These are phyloP conservation scores for Mesorhabditis spiculigera DNA, from an alignment of 2,888 invertebrate species.

Conservation along the genomic window DNA sequence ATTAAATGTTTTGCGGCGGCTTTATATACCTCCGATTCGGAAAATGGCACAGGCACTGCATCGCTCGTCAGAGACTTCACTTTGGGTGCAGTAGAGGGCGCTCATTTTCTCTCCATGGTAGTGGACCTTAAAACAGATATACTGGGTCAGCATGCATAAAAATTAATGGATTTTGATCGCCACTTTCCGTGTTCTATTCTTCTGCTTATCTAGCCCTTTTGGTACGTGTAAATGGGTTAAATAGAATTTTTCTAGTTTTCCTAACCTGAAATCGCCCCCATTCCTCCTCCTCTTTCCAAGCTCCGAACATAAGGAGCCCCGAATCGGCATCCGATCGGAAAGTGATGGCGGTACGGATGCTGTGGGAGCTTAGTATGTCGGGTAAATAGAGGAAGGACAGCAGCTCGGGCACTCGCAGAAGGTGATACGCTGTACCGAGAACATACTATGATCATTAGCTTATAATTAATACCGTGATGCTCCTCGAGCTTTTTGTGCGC, in stretches of 20 bases:
- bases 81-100: conserved; percentile 24
- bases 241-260: background rate
- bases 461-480: background rate
- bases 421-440: conserved; percentile 14
- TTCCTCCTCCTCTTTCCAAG: conserved; percentile 24
- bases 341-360: conserved; percentile 21
- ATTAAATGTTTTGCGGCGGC: no score
- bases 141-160: no score
- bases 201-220: no score
- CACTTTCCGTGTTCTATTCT: background rate
- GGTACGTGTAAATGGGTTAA: no score
- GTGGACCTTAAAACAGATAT: conserved; percentile 14
- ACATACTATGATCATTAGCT: background rate
- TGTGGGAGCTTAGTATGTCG: conserved; percentile 20
- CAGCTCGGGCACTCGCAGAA: conserved; percentile 29
- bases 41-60: conserved; percentile 12
- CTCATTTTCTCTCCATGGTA: conserved; percentile 25
- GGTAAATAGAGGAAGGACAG: conserved; percentile 30
- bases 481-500: conserved; percentile 1
- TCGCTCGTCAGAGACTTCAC: conserved; percentile 15
- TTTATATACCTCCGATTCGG: background rate
- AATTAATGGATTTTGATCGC: background rate
- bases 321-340: conserved; percentile 34
- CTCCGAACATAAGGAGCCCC: conserved; percentile 32
- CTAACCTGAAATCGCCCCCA: conserved; percentile 30